Evolutionary conservation across 2,113 vertebrate species (phyloP).

Genomic region (Peromyscus polionotus): DNA sequence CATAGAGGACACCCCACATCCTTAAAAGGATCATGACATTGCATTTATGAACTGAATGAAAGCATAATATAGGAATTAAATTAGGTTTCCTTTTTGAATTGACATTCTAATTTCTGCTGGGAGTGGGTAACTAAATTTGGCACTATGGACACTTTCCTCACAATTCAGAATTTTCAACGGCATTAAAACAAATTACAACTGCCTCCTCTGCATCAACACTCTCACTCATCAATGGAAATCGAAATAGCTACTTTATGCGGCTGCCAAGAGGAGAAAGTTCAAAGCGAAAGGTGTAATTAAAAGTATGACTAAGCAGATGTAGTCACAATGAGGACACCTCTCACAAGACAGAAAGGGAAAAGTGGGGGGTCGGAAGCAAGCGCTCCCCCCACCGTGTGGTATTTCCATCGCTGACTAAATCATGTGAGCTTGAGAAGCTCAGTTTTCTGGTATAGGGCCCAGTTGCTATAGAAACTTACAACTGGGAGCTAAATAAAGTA

Average conservation of each 20-base stretch:
- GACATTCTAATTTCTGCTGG: conserved; percentile 59
- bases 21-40: conserved; percentile 18
- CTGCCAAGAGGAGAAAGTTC: conserved; percentile 50
- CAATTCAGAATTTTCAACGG: conserved; percentile 50
- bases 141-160: neutral
- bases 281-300: conserved; percentile 73
- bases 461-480: conserved; percentile 92
- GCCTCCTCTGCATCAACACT: neutral
- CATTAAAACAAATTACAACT: conserved; percentile 54
- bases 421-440: conserved; percentile 83
- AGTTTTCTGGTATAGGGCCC: conserved; percentile 84
- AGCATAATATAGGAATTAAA: conserved; percentile 62
- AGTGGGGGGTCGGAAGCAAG: conserved; percentile 72
- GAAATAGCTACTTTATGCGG: conserved; percentile 69
- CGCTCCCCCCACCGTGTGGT: conserved; percentile 47
- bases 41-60: conserved; percentile 58
- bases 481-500: conserved; percentile 91
- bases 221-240: conserved; percentile 58
- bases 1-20: neutral
- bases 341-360: conserved; percentile 16
- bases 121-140: conserved; percentile 53
- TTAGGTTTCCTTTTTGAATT: conserved; percentile 51
- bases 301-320: conserved; percentile 81
- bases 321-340: conserved; percentile 72
- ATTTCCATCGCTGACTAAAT: conserved; percentile 80